phyloP scores from a whole-genome alignment of 1,140 invertebrate genomes.

The Bombus superbus region DNA sequence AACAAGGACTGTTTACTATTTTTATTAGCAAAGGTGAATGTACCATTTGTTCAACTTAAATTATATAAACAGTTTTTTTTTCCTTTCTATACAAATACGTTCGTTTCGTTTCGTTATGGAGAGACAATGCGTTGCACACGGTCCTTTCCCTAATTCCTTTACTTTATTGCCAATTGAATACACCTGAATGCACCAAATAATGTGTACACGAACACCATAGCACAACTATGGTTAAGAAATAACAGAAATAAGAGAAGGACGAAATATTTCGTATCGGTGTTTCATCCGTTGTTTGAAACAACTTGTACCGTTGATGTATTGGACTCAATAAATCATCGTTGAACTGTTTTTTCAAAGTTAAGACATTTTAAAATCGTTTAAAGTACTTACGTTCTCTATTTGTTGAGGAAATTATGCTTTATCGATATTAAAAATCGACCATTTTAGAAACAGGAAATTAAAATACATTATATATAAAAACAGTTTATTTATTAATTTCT shows the following conservation, averaged over 20 bases:
- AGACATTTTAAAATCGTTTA: neutral
- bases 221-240: slow-evolving; percentile 14
- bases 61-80: slow-evolving; percentile 67
- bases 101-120: slow-evolving; percentile 48
- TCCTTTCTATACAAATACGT: slow-evolving; percentile 50
- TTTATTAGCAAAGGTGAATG: slow-evolving; percentile 79
- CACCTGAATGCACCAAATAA: neutral
- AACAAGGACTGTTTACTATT: slow-evolving; percentile 78
- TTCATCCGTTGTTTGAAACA: slow-evolving; percentile 42
- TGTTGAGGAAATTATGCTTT: neutral
- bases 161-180: neutral
- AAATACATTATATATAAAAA: neutral
- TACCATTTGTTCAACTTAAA: slow-evolving; percentile 74
- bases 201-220: neutral
- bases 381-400: too few relatives aligned
- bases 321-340: slow-evolving; percentile 73
- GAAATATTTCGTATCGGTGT: neutral
- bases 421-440: neutral
- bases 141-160: slow-evolving; percentile 26
- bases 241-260: neutral
- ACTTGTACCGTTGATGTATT: slow-evolving; percentile 72
- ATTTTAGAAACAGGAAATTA: neutral
- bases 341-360: slow-evolving; percentile 58
- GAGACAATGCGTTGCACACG: slow-evolving; percentile 9
- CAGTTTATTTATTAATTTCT: slow-evolving; percentile 29